These are phyloP conservation scores for Pherbina coryleti DNA, from an alignment of 2,888 invertebrate genomes.

Conservation along the genomic window DNA sequence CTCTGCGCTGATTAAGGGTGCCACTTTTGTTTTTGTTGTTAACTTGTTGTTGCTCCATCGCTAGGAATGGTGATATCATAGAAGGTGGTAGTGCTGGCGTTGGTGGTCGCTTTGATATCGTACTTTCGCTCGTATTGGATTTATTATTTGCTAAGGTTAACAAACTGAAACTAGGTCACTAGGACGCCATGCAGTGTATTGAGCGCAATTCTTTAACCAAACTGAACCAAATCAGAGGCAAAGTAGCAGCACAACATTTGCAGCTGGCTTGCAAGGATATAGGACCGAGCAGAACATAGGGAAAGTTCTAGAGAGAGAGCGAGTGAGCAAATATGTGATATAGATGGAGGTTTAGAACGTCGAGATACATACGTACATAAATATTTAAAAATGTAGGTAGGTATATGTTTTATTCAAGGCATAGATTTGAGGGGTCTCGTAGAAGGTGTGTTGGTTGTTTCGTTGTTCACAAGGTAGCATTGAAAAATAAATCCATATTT, in stretches of 20 bases:
- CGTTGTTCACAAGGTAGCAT: slow-evolving; percentile 34
- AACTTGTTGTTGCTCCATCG: not conserved
- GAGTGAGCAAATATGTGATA: slow-evolving; percentile 32
- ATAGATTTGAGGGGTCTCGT: not conserved
- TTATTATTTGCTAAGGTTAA: slow-evolving; percentile 61
- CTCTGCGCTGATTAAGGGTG: not conserved
- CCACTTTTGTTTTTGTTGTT: not conserved
- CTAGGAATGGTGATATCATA: not conserved
- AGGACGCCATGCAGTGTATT: slow-evolving; percentile 63
- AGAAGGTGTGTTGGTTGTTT: slow-evolving; percentile 7
- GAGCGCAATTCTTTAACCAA: slow-evolving; percentile 25
- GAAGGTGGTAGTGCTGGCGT: not conserved
- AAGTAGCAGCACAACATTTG: not conserved
- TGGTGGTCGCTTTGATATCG: slow-evolving; percentile 12
- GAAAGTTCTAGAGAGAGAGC: slow-evolving; percentile 4
- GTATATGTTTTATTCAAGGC: slow-evolving; percentile 24
- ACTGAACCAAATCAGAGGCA: not conserved
- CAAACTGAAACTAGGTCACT: slow-evolving; percentile 68
- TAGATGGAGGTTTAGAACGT: not conserved
- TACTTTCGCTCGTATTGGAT: slow-evolving; percentile 48
- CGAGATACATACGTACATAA: not conserved
- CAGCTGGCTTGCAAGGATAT: not conserved
- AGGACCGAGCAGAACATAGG: not conserved
- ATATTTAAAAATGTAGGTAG: not conserved
- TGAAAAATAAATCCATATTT: slow-evolving; percentile 41